These are phyloP conservation scores for Meiosimyza decipiens DNA, from an alignment of 2,888 invertebrate species.

Conservation along the genomic window DNA sequence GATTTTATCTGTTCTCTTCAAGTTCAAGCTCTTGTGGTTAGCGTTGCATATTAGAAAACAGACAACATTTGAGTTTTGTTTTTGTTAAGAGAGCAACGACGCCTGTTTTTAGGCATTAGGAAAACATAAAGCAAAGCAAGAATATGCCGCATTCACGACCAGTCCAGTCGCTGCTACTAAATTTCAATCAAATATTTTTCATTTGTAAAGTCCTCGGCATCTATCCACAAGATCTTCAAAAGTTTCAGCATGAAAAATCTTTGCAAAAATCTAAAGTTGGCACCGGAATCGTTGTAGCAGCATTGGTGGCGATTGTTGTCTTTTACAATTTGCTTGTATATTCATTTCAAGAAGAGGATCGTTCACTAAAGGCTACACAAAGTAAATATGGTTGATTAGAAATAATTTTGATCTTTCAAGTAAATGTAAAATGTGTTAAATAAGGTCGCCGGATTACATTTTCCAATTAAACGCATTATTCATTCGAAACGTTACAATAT, in stretches of 20 bases:
- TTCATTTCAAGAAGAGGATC: conserved; percentile 59
- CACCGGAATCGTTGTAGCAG: conserved; percentile 52
- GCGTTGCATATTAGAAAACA: too few species aligned
- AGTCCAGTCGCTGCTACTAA: conserved; percentile 55
- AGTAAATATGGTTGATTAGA: too few species aligned
- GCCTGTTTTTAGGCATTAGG: too few species aligned
- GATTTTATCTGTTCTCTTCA: too few species aligned
- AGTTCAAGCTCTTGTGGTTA: too few species aligned
- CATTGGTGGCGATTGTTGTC: conserved; percentile 50
- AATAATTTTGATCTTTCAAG: too few species aligned
- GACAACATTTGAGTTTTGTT: too few species aligned
- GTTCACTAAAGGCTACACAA: conserved; percentile 56
- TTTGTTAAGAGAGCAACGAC: too few species aligned
- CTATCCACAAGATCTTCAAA: conserved; percentile 58
- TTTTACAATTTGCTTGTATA: conserved; percentile 61
- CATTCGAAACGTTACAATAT: too few species aligned
- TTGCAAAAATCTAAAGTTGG: conserved; percentile 60
- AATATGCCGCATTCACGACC: conserved; percentile 42
- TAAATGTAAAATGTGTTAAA: too few species aligned
- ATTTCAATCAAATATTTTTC: conserved; percentile 59
- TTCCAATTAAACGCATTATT: too few species aligned
- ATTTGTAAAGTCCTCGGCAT: conserved; percentile 63
- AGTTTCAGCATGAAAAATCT: conserved; percentile 52
- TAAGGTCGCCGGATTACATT: too few species aligned
- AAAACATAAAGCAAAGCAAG: background rate